A percentile compares a stretch with the other conserved stretches of the same genome.
These are phyloP conservation scores for Astropecten irregularis DNA, from an alignment of 53 echinoderm and acorn worm genomes.

Conservation along the genomic window DNA sequence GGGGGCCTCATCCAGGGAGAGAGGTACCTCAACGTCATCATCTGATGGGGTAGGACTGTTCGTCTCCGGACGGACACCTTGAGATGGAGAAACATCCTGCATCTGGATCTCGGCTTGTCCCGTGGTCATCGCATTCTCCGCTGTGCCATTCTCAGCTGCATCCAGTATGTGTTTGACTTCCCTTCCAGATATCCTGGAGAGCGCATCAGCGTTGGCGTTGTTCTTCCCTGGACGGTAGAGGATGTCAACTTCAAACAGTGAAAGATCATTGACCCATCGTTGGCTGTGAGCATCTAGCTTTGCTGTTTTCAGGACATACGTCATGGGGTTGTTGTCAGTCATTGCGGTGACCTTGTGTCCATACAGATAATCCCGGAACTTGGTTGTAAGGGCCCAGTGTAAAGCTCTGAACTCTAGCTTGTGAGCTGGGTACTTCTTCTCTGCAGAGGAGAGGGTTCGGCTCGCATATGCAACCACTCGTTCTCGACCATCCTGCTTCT, in stretches of 20 bases:
- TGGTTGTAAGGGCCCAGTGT: conserved; percentile 17
- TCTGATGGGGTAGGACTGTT: too few species aligned
- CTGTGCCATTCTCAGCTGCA: too few species aligned
- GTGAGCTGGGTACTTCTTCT: conserved; percentile 11
- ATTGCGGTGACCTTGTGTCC: not conserved
- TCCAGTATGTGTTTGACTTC: not conserved
- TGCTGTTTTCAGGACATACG: not conserved
- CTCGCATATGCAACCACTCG: conserved; percentile 57
- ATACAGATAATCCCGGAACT: conserved; percentile 45
- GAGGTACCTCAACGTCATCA: too few species aligned
- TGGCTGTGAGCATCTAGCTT: conserved; percentile 1
- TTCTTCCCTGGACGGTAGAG: not conserved
- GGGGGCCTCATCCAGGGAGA: too few species aligned
- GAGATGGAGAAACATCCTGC: too few species aligned
- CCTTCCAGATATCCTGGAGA: not conserved
- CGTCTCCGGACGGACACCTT: too few species aligned
- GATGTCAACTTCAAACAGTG: not conserved
- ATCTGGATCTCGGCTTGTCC: too few species aligned
- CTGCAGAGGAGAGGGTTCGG: conserved; percentile 15
- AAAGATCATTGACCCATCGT: not conserved
- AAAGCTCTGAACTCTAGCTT: conserved; percentile 1
- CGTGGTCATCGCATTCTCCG: too few species aligned
- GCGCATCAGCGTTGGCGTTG: conserved; percentile 23
- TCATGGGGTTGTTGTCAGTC: conserved; percentile 14
- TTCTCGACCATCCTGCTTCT: conserved; percentile 21